phyloP scores from a whole-genome alignment of 2,113 vertebrate genomes.

The Alectura lathami region DNA sequence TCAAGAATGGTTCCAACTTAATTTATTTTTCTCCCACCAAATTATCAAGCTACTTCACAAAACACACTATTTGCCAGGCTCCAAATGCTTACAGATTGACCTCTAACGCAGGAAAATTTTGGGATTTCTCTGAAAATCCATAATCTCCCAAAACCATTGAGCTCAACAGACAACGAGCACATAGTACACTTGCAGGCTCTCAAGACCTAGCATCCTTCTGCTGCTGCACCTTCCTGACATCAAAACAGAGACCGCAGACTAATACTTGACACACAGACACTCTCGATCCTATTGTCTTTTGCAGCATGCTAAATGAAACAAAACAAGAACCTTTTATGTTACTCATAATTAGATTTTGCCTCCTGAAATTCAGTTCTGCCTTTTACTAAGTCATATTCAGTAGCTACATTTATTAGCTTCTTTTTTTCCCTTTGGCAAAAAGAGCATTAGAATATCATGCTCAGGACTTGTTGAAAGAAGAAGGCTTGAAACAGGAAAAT shows the following conservation, averaged over 20 bases:
- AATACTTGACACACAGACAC: rapidly evolving
- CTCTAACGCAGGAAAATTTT: not conserved
- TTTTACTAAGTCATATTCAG: not conserved
- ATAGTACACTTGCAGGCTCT: not conserved
- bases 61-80: not conserved
- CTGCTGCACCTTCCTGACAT: not conserved
- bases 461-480: not conserved
- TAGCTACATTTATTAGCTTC: not conserved
- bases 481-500: not conserved
- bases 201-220: not conserved
- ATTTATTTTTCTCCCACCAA: not conserved
- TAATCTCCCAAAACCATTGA: not conserved
- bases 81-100: not conserved
- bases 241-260: not conserved
- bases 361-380: not conserved
- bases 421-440: not conserved
- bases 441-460: rapidly evolving
- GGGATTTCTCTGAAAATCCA: not conserved
- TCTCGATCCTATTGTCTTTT: not conserved
- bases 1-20: not conserved
- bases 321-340: rapidly evolving
- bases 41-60: not conserved
- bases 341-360: not conserved
- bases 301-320: not conserved
- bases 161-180: not conserved